These are phyloP conservation scores for Gorsachius magnificus DNA, from an alignment of 2,797 vertebrate genomes.

Conservation along the genomic window DNA sequence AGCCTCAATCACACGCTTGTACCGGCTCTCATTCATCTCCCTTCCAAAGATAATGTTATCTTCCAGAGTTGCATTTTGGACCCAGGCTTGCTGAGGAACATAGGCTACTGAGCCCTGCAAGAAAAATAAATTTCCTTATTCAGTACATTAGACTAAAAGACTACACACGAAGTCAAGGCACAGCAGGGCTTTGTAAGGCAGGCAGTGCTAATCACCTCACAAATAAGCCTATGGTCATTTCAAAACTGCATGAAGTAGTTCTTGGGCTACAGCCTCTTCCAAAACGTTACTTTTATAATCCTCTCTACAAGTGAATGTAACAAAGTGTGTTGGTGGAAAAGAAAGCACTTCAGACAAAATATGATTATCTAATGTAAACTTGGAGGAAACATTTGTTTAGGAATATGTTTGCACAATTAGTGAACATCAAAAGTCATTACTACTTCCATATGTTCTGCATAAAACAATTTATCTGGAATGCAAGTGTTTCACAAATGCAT, in stretches of 20 bases:
- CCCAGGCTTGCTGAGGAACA: constrained; percentile 95
- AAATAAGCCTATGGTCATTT: neutral
- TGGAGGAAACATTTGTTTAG: constrained; percentile 1
- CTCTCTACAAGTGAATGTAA: neutral
- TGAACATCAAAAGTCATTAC: neutral
- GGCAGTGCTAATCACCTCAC: neutral
- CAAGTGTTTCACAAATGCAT: neutral
- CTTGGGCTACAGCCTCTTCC: neutral
- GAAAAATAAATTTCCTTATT: neutral
- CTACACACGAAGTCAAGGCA: neutral
- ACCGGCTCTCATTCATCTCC: constrained; percentile 79
- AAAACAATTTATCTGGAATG: neutral
- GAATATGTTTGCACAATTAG: neutral
- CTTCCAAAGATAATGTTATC: constrained; percentile 92
- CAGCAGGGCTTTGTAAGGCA: neutral
- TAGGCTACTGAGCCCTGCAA: constrained; percentile 91
- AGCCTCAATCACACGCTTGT: constrained; percentile 84
- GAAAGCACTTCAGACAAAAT: constrained; percentile 5
- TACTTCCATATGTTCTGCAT: neutral
- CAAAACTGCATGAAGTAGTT: neutral
- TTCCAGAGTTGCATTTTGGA: constrained; percentile 91
- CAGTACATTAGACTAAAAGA: neutral
- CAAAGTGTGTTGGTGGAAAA: neutral
- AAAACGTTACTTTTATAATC: neutral
- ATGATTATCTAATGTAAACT: neutral